These are phyloP conservation scores for Sphaeridia pumilis DNA, from an alignment of 2,888 invertebrate species.

Conservation along the genomic window DNA sequence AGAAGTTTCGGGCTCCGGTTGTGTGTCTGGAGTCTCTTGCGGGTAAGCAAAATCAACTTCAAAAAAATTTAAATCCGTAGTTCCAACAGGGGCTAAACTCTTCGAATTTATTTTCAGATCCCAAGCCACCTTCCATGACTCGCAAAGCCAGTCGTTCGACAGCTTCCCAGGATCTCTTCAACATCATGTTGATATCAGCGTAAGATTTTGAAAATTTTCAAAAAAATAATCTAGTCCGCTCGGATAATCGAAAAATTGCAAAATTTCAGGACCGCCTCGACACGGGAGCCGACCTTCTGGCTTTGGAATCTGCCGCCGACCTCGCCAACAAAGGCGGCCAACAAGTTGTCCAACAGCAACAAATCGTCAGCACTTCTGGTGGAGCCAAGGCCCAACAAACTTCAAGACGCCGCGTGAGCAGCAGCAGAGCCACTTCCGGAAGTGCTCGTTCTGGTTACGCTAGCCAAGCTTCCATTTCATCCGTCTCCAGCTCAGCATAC, in stretches of 20 bases:
- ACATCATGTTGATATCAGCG: conserved; percentile 31
- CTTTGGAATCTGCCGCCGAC: conserved; percentile 17
- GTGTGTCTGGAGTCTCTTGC: background rate
- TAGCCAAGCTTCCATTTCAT: background rate
- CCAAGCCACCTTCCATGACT: background rate
- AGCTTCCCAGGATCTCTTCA: conserved; percentile 17
- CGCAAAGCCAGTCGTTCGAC: background rate
- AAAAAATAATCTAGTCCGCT: too few species aligned
- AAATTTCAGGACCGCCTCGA: conserved; percentile 19
- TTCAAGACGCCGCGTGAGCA: too few species aligned
- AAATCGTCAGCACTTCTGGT: too few species aligned
- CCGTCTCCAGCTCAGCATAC: background rate
- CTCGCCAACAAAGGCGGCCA: background rate
- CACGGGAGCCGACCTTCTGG: conserved; percentile 28
- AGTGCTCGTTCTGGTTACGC: background rate
- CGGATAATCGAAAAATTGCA: too few species aligned
- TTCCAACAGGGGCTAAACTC: too few species aligned
- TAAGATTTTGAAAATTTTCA: conserved; percentile 16
- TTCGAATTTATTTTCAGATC: background rate
- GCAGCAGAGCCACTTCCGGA: background rate
- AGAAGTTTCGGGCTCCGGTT: background rate
- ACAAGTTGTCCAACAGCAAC: too few species aligned
- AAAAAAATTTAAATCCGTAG: too few species aligned
- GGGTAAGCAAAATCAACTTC: too few species aligned
- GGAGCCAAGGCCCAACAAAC: too few species aligned